Evolutionary conservation across 2,888 invertebrate genomes (phyloP).

Genomic region (Hypercompe scribonia): DNA sequence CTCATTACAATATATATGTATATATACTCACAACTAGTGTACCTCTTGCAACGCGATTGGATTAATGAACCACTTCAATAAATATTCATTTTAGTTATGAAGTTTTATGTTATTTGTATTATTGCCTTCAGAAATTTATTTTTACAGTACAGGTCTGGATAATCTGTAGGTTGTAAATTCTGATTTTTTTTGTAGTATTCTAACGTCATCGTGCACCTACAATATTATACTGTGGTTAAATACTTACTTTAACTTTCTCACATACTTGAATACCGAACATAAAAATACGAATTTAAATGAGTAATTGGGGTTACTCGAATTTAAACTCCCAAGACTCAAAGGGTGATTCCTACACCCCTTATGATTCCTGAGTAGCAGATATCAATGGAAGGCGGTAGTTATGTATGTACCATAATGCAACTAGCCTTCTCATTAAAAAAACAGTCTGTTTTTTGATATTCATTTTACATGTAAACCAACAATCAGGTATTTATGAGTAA

Average conservation of each 20-base stretch:
- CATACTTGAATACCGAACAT: not conserved
- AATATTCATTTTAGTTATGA: constrained; percentile 5
- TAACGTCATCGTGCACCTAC: not conserved
- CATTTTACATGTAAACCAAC: not conserved
- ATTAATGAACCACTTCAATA: constrained; percentile 30
- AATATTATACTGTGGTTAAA: not conserved
- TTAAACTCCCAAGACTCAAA: too few relatives aligned
- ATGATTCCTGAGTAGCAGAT: too few relatives aligned
- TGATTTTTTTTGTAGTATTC: too few relatives aligned
- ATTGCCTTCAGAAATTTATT: not conserved
- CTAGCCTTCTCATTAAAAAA: not conserved
- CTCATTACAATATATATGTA: constrained; percentile 36
- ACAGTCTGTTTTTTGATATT: not conserved
- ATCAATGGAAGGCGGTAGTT: too few relatives aligned
- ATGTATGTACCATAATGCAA: too few relatives aligned
- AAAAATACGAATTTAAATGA: too few relatives aligned
- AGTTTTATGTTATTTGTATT: not conserved
- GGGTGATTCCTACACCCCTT: too few relatives aligned
- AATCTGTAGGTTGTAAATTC: not conserved
- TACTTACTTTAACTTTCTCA: not conserved
- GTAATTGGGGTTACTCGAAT: too few relatives aligned
- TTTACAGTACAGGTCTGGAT: not conserved
- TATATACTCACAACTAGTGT: constrained; percentile 18
- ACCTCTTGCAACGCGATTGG: constrained; percentile 32
- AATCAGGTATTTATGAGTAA: not conserved